Evolutionary conservation across 2,888 invertebrate species (phyloP).

Genomic region (Polymixis flavicincta): DNA sequence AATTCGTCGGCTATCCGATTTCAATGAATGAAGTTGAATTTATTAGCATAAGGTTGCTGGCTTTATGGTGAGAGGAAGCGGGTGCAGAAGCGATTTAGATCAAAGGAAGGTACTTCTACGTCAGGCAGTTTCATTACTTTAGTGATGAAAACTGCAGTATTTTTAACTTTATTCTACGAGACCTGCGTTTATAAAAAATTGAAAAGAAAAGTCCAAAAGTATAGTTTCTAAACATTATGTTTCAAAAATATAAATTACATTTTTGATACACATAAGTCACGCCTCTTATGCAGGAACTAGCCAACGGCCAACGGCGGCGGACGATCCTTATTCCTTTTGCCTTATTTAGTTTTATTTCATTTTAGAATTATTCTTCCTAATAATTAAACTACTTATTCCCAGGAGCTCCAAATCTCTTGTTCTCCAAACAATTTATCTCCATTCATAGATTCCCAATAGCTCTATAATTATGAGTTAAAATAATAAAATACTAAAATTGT

Average conservation of each 20-base stretch:
- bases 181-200: neutral
- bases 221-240: neutral
- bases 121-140: neutral
- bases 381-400: neutral
- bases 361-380: neutral
- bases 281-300: too few species aligned
- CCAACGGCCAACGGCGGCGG: too few species aligned
- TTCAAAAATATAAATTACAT: too few species aligned
- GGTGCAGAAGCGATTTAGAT: neutral
- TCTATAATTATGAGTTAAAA: too few species aligned
- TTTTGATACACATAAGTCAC: neutral
- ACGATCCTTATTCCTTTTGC: neutral
- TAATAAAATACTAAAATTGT: too few species aligned
- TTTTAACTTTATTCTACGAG: neutral
- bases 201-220: neutral
- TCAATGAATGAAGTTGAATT: constrained; percentile 57
- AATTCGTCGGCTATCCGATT: constrained; percentile 56
- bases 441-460: too few species aligned
- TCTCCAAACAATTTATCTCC: too few species aligned
- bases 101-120: neutral
- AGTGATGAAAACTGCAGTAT: neutral
- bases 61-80: neutral
- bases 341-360: neutral
- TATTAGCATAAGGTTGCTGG: constrained; percentile 29
- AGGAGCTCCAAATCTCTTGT: too few species aligned